These are phyloP conservation scores for Clinocottus analis DNA, from an alignment of 2,113 vertebrate species.

Conservation along the genomic window DNA sequence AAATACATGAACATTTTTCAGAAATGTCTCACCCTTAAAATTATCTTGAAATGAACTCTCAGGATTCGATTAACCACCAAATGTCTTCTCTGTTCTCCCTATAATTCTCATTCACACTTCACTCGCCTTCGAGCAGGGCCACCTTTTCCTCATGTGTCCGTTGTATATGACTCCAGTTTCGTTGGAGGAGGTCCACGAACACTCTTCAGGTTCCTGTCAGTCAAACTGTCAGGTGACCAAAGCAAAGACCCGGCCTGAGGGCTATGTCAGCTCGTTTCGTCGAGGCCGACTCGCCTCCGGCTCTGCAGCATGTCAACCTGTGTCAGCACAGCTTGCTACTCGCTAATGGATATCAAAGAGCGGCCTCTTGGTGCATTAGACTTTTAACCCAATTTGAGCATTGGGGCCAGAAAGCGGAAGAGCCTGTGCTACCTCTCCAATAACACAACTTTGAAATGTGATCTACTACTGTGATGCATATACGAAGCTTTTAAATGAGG, in stretches of 20 bases:
- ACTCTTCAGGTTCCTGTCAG: constrained; percentile 31
- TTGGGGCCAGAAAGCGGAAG: constrained; percentile 29
- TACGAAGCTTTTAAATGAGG: constrained; percentile 16
- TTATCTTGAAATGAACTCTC: constrained; percentile 9
- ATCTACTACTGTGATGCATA: constrained; percentile 23
- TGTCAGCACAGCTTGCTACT: constrained; percentile 44
- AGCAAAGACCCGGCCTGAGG: constrained; percentile 32
- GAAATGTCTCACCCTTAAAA: background rate
- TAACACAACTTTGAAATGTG: constrained; percentile 46
- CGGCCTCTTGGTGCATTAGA: constrained; percentile 40
- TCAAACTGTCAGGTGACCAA: constrained; percentile 51
- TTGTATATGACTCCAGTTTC: background rate
- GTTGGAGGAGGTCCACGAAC: constrained; percentile 12
- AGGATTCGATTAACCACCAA: constrained; percentile 19
- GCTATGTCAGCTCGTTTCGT: constrained; percentile 42
- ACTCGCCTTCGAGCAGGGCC: background rate
- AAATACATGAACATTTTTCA: constrained; percentile 9
- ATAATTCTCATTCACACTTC: constrained; percentile 14
- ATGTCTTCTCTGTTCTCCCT: constrained; percentile 25
- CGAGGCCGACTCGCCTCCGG: constrained; percentile 28
- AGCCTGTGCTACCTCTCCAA: constrained; percentile 9
- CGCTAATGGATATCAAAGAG: constrained; percentile 63
- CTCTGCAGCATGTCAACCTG: constrained; percentile 37
- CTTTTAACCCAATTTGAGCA: constrained; percentile 50
- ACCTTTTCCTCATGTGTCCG: background rate